A percentile compares a stretch with the other conserved stretches of the same genome.
Conservation (phyloP, 2,113 vertebrate genomes). For the Lethenteron reissneri region DNA sequence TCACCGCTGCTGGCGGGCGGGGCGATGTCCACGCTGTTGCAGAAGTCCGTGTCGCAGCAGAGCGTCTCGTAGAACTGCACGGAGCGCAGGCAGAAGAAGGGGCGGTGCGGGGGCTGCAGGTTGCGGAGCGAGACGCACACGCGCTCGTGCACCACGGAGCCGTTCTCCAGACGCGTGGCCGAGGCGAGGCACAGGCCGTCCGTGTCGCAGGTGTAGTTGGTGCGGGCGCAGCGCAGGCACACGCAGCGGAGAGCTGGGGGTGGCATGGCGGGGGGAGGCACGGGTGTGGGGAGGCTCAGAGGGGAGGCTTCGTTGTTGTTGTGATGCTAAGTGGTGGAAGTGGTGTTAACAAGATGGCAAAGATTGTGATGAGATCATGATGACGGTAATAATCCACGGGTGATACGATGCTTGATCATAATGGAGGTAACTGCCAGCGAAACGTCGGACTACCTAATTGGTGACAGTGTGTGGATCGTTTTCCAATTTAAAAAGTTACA, state of each 20-base stretch:
- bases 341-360: too few species aligned
- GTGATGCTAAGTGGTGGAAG: too few species aligned
- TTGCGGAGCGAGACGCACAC: conserved; percentile 51
- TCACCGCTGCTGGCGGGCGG: conserved; percentile 43
- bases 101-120: conserved; percentile 58
- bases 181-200: conserved; percentile 91
- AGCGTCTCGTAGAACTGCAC: conserved; percentile 68
- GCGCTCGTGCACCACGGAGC: conserved; percentile 47
- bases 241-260: conserved; percentile 49
- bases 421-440: too few species aligned
- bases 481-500: too few species aligned
- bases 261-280: too few species aligned
- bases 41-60: conserved; percentile 86
- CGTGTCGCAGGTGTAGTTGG: conserved; percentile 64
- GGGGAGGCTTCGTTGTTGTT: too few species aligned
- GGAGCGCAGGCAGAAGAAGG: conserved; percentile 72
- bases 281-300: too few species aligned
- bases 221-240: conserved; percentile 63
- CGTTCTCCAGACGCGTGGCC: conserved; percentile 37
- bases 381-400: too few species aligned
- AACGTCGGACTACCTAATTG: too few species aligned
- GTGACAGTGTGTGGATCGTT: too few species aligned
- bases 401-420: too few species aligned
- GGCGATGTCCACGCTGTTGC: conserved; percentile 71
- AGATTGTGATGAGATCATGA: too few species aligned